A percentile compares a stretch with the other conserved stretches of the same genome.
phyloP scores from a whole-genome alignment of 2,113 vertebrate genomes.

The Megalops atlanticus region DNA sequence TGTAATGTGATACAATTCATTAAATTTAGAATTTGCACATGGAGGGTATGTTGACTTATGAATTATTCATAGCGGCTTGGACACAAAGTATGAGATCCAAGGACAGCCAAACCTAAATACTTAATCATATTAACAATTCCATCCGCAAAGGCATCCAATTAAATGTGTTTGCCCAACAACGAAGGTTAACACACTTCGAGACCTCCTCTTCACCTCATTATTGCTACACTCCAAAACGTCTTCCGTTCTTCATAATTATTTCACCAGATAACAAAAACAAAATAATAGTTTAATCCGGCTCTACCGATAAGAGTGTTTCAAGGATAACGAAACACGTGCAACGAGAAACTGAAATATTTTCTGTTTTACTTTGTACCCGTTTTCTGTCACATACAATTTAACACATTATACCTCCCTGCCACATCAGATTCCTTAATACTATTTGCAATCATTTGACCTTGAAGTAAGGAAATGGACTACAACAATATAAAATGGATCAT shows the following conservation, averaged over 20 bases:
- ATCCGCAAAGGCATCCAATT: not conserved
- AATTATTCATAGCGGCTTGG: not conserved
- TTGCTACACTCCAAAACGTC: constrained; percentile 19
- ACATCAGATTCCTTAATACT: not conserved
- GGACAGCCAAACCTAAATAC: constrained; percentile 16
- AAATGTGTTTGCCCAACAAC: constrained; percentile 23
- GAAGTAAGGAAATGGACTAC: not conserved
- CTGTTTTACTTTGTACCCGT: not conserved
- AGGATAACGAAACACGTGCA: not conserved
- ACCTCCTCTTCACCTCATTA: constrained; percentile 34
- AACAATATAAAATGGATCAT: too few relatives aligned
- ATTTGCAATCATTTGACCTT: not conserved
- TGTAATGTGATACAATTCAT: constrained; percentile 2
- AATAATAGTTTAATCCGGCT: constrained; percentile 28
- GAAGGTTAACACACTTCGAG: constrained; percentile 21
- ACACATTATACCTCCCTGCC: not conserved
- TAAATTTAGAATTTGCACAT: constrained; percentile 19
- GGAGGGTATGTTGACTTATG: not conserved
- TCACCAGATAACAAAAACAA: constrained; percentile 15
- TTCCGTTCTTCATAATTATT: constrained; percentile 25
- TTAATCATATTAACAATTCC: constrained; percentile 22
- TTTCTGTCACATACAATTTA: not conserved
- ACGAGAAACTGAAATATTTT: not conserved
- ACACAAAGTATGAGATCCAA: not conserved
- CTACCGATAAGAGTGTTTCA: not conserved